These are phyloP conservation scores for Pluvianellus socialis DNA, from an alignment of 2,113 vertebrate species.

Conservation along the genomic window DNA sequence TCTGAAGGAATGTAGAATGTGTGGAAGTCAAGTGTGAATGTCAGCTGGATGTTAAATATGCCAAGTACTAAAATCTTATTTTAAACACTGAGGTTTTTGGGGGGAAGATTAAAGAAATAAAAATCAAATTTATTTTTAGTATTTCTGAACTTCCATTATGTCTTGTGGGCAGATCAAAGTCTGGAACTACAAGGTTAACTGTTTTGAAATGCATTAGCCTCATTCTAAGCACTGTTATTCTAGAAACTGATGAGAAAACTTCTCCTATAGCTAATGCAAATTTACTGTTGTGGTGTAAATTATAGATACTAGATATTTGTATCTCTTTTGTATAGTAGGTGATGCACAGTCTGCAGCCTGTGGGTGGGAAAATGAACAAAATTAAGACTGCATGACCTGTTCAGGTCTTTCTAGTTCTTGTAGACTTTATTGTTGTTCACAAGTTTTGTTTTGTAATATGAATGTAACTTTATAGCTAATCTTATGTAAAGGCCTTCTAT, in stretches of 20 bases:
- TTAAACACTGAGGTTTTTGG: neutral
- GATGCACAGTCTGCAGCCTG: neutral
- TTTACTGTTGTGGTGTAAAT: neutral
- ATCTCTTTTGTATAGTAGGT: neutral
- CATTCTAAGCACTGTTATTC: neutral
- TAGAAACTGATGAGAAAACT: neutral
- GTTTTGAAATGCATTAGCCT: neutral
- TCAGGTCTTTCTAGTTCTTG: neutral
- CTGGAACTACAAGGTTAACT: neutral
- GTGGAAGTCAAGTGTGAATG: neutral
- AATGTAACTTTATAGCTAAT: neutral
- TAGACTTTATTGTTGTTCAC: neutral
- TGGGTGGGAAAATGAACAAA: neutral
- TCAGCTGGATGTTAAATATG: neutral
- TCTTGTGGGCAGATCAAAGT: neutral
- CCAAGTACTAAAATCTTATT: neutral
- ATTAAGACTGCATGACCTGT: neutral
- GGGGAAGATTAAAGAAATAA: neutral
- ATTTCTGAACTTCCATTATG: neutral
- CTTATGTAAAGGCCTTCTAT: neutral
- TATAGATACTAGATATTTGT: neutral
- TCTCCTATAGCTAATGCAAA: neutral
- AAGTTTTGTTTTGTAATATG: neutral
- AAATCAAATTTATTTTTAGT: neutral
- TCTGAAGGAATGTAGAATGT: neutral